These are phyloP conservation scores for Pogoniulus pusillus DNA, from an alignment of 2,797 vertebrate genomes.

Conservation along the genomic window DNA sequence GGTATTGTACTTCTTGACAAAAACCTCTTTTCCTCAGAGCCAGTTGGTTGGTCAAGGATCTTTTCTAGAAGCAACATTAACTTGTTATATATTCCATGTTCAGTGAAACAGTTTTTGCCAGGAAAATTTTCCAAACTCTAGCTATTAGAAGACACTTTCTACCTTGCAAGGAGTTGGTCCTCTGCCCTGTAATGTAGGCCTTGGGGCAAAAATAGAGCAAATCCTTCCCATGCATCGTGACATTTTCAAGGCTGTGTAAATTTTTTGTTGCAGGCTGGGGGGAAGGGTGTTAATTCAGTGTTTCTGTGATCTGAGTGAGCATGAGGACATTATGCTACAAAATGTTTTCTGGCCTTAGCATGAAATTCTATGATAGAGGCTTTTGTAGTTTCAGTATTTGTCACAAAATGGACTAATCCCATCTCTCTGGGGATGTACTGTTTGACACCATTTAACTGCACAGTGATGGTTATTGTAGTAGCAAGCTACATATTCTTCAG, in stretches of 20 bases:
- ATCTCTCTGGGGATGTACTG: neutral
- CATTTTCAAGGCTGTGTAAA: slow-evolving; percentile 5
- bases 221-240: neutral
- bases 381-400: neutral
- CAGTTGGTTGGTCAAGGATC: too few species aligned
- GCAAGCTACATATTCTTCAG: slow-evolving; percentile 13
- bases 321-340: neutral
- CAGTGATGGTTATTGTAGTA: neutral
- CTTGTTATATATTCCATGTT: too few species aligned
- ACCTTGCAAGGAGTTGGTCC: neutral
- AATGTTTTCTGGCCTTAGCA: neutral
- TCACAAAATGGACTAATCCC: neutral
- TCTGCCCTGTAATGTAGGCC: neutral
- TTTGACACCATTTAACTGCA: slow-evolving; percentile 1
- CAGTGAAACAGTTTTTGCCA: too few species aligned
- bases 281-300: neutral
- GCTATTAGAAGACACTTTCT: neutral
- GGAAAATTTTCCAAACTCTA: neutral
- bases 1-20: too few species aligned
- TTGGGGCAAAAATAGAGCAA: slow-evolving; percentile 8
- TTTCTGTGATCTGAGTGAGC: slow-evolving; percentile 25
- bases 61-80: too few species aligned
- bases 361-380: neutral
- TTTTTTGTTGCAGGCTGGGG: neutral
- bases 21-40: too few species aligned